A percentile compares a stretch with the other conserved stretches of the same genome.
Conservation (phyloP, 2,888 invertebrate species). For the Conchocele bisecta region DNA sequence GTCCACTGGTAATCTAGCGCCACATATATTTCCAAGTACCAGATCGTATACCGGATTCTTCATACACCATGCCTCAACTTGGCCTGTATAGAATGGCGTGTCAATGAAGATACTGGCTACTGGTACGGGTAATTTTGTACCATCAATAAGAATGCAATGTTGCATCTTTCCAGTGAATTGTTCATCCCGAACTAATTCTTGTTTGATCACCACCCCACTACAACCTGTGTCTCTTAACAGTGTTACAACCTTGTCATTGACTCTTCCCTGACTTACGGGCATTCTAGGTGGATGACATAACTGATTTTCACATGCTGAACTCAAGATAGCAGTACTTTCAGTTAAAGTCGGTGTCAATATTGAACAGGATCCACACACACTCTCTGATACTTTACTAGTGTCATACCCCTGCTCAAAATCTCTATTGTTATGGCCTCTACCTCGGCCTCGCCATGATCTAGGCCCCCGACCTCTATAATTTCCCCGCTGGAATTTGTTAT, state of each 20-base stretch:
- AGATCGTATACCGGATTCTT: slow-evolving; percentile 31
- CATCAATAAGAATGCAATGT: slow-evolving; percentile 32
- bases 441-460: too few species aligned
- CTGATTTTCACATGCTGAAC: slow-evolving; percentile 6
- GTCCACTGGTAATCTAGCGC: slow-evolving; percentile 6
- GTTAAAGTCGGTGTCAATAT: not conserved
- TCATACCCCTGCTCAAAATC: too few species aligned
- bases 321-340: slow-evolving; percentile 3
- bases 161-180: slow-evolving; percentile 23
- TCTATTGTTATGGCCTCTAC: too few species aligned
- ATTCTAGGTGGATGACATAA: not conserved
- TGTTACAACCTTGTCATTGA: slow-evolving; percentile 19
- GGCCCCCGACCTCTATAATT: too few species aligned
- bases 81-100: slow-evolving; percentile 24
- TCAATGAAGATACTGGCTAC: slow-evolving; percentile 13
- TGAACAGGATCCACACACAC: not conserved
- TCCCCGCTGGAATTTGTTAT: too few species aligned
- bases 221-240: slow-evolving; percentile 38
- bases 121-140: slow-evolving; percentile 12
- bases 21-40: slow-evolving; percentile 25
- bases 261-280: slow-evolving; percentile 22
- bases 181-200: slow-evolving; percentile 6
- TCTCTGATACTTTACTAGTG: too few species aligned
- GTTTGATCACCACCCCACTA: slow-evolving; percentile 36
- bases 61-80: slow-evolving; percentile 23